These are phyloP conservation scores for Pristionchus arcanus DNA, from an alignment of 2,888 invertebrate genomes.

Conservation along the genomic window DNA sequence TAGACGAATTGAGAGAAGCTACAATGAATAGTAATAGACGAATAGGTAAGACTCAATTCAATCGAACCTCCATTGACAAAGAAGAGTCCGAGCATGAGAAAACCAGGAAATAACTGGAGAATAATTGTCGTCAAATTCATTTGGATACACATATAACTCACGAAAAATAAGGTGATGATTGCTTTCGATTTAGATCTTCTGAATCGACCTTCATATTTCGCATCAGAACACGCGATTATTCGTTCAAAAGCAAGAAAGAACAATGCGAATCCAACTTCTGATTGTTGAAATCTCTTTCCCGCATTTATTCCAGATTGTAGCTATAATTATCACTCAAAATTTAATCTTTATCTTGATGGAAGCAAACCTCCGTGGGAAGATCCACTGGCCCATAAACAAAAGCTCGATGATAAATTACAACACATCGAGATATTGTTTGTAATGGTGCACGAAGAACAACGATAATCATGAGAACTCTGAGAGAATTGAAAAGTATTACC, in stretches of 20 bases:
- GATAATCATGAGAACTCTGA: constrained; percentile 14
- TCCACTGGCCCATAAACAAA: neutral
- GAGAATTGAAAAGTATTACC: neutral
- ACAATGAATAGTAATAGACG: neutral
- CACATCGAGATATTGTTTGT: neutral
- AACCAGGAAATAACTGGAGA: constrained; percentile 25
- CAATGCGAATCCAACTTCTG: constrained; percentile 9
- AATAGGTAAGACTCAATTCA: neutral
- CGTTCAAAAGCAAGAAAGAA: constrained; percentile 11
- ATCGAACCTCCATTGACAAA: neutral
- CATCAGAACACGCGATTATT: neutral
- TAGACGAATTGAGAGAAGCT: neutral
- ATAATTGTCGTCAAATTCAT: neutral
- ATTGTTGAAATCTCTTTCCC: constrained; percentile 3
- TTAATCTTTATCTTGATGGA: neutral
- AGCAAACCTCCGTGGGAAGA: neutral
- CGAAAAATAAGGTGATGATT: neutral
- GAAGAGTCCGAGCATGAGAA: constrained; percentile 1
- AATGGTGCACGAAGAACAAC: neutral
- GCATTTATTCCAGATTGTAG: neutral
- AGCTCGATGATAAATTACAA: constrained; percentile 9
- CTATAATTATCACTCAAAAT: neutral
- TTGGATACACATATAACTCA: neutral
- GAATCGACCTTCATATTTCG: neutral
- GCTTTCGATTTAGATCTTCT: neutral